Evolutionary conservation across 2,113 vertebrate genomes (phyloP), one percentile per base, ranked within the genome.

Genomic region (Oncorhynchus nerka): DNA sequence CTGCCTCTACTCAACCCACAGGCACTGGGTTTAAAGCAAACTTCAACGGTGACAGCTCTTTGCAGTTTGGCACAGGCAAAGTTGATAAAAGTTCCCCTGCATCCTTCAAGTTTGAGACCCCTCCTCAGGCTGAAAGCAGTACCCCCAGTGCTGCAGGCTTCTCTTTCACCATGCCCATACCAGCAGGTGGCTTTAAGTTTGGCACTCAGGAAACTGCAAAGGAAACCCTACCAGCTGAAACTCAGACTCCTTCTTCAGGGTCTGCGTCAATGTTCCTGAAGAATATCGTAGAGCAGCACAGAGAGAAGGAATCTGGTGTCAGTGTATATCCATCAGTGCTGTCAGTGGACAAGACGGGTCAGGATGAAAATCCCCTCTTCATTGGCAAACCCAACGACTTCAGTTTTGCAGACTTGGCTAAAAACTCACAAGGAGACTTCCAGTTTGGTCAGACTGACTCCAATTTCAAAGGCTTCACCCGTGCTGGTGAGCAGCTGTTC

Each of bases 401-500:
- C 24, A 96, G 95, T 84, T 99, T 99, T 93, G 95, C 95, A n/a
- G 96, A 98, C 59, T 90, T 98, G 91, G 96, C 97, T 73, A 91
- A 95, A 71, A 92, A 88, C 62, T 84, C 93, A 69, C 89, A 79
- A 15, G 93, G 93, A 82, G 90, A 92, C 34, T 97, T 96, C 90
- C 93, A 95, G 12, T 99, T 98, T 92, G 96, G 94, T 20, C 84
- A 92, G 65, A 92, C 92, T 66, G 95, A 98, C 65, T 94, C 96
- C 8, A 84, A 93, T 89, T 99, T 98, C 85, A 95, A 94, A 89
- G 95, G 96, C 61, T 98, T 99, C 87, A 92, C 91, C 51, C 82
- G 95, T 32, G 94, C 95, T 4, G 96, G 96, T 57, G 91, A 96
- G 79, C 95, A 96, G 77, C 61, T 98, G 48, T 99, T 99, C 87